Evolutionary conservation across 2,888 invertebrate genomes (phyloP), one percentile per base, ranked within the genome.

Genomic region (Trachelus troglodyta): DNA sequence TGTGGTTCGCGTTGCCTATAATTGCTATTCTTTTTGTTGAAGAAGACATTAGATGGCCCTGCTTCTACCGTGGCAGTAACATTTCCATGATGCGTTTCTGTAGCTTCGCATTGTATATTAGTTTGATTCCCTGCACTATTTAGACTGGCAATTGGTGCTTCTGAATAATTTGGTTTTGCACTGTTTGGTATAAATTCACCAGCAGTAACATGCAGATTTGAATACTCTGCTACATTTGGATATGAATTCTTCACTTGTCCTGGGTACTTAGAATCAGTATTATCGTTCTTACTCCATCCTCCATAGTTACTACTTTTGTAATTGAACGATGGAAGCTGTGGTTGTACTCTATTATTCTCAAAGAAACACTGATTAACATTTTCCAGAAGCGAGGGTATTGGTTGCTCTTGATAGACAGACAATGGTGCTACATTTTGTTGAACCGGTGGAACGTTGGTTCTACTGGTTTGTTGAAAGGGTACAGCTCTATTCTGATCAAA

Each of bases 141-240:
- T 81, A 80, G 79, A 71, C 79, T 79, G 56, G 73, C 75, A 73
- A 76, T 79, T 15, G 76, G 35, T 78, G 69, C 12, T 74, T 76
- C 69, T n/a, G 30, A 12, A 34, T 37, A 15, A 76, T 23, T 56
- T 2, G 30, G 68, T 79, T 40, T 79, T 9, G 74, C 85, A 83
- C 86, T 85, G 88, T 93, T 93, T 79, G 94, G 94, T 82, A 93
- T 92, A 92, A 94, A 94, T 89, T 94, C 94, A 80, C 91, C 92
- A 33, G 94, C 94, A 73, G 93, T 93, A 23, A 93, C 91, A 78
- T 94, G 94, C 71, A 94, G 90, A 84, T 93, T 94, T 69, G 94
- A 94, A 83, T 86, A 81, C 68, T 84, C 81, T 0, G 82, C 79
- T 77, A 76, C 30, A 15, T 35, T 56, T 3, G 76, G 31, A 23